Evolutionary conservation across 2,113 vertebrate genomes (phyloP), one percentile per base, ranked within the genome.

Genomic region (Mastomys coucha): DNA sequence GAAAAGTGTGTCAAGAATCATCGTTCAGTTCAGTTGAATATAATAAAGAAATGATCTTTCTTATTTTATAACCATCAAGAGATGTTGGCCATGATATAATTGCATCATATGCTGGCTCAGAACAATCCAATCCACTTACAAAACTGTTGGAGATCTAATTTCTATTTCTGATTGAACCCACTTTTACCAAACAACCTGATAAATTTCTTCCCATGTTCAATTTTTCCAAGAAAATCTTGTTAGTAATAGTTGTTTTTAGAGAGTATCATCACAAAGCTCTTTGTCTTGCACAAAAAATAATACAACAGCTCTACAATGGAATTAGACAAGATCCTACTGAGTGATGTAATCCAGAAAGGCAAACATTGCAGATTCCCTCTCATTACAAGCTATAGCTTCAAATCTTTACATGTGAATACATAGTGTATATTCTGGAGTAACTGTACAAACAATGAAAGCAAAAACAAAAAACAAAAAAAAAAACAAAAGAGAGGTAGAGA

Each of bases 1-100:
- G 58, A 93, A 95, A 95, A 97, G 72, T 69, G 20, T 58, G 58
- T 78, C 56, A 88, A 89, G 56, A 92, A 87, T 67, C 28, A 70
- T 86, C 12, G 88, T 70, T 94, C n/a, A 49, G 14, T 88, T 96
- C 87, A 72, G 45, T 63, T 94, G 56, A 91, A 86, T 33, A 81
- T 76, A 80, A 96, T 86, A 10, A 90, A 93, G 70, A 69, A 80
- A 95, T 67, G 72, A 81, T 88, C 9, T 82, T 16, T 92, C 26
- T 88, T 13, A 75, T 93, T 93, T 84, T 12, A 45, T 39, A 78
- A 92, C 11, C 69, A 56, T 76, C 42, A 65, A 65, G 31, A 56
- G 75, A 72, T 86, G 19, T 58, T 89, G 90, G 85, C 51, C 17
- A 3, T n/a, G 24, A 20, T 78, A 16, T 75, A 88, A 72, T 80